phyloP scores from a whole-genome alignment of 2,113 vertebrate genomes.

The Tonatia bakeri region DNA sequence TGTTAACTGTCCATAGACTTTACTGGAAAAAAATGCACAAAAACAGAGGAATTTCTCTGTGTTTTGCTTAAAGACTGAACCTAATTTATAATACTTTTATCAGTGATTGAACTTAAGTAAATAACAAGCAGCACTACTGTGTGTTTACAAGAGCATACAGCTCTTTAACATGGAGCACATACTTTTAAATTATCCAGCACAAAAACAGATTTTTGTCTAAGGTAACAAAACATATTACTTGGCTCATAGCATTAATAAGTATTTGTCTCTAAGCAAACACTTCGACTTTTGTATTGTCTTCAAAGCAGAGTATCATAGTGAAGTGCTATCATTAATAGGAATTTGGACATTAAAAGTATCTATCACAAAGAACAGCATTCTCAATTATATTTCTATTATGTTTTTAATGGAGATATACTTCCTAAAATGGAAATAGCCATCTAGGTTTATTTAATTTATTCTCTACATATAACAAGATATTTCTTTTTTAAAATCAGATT shows the following conservation, averaged over 20 bases:
- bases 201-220: neutral
- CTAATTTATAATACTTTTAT: neutral
- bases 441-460: slow-evolving; percentile 45
- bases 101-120: neutral
- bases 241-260: neutral
- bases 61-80: neutral
- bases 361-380: slow-evolving; percentile 17
- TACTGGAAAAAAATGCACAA: neutral
- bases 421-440: slow-evolving; percentile 34
- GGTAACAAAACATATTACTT: neutral
- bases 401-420: slow-evolving; percentile 44
- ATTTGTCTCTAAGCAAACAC: neutral
- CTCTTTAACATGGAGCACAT: neutral
- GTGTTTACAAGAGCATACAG: neutral
- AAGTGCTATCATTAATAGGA: slow-evolving; percentile 41
- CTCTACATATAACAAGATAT: slow-evolving; percentile 4
- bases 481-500: slow-evolving; percentile 50
- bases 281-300: neutral
- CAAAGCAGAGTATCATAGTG: neutral
- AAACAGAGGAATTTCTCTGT: neutral
- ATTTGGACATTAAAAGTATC: slow-evolving; percentile 11
- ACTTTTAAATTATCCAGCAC: neutral
- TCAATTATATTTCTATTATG: slow-evolving; percentile 45
- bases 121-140: neutral
- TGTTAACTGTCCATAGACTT: neutral